phyloP scores from a whole-genome alignment of 2,797 vertebrate species.

The Cygnus olor region DNA sequence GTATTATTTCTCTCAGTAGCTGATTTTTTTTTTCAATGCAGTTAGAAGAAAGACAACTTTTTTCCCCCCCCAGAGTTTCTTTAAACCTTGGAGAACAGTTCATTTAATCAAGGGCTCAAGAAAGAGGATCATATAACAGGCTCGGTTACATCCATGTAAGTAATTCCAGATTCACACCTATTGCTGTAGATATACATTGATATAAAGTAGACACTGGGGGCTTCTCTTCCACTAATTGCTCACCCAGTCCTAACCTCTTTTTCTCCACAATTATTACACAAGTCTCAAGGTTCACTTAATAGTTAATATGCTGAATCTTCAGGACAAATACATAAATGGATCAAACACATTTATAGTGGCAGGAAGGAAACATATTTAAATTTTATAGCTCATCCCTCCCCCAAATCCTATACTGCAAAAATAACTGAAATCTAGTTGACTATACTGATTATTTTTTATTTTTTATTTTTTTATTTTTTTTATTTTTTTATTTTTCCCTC shows the following conservation, averaged over 20 bases:
- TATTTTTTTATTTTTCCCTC: neutral
- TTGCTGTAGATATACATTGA: neutral
- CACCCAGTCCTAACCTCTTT: neutral
- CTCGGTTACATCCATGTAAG: neutral
- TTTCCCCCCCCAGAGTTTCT: neutral
- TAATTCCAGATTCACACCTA: neutral
- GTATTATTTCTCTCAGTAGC: neutral
- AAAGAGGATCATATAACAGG: neutral
- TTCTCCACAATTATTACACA: neutral
- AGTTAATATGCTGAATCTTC: neutral
- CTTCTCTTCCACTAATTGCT: neutral
- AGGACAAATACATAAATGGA: neutral
- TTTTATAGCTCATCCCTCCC: neutral
- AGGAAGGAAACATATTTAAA: neutral
- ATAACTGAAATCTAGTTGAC: neutral
- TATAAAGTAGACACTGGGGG: neutral
- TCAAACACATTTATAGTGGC: neutral
- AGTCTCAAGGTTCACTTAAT: neutral
- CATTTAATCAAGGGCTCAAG: neutral
- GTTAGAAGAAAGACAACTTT: neutral
- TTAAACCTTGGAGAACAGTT: slow-evolving; percentile 13
- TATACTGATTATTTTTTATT: neutral
- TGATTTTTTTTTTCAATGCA: neutral
- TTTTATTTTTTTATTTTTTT: neutral
- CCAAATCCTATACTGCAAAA: neutral